Percentiles rank a stretch among this genome's conserved stretches.
These are phyloP conservation scores for Calliphora vicina DNA, from an alignment of 1,140 invertebrate species.

Conservation along the genomic window DNA sequence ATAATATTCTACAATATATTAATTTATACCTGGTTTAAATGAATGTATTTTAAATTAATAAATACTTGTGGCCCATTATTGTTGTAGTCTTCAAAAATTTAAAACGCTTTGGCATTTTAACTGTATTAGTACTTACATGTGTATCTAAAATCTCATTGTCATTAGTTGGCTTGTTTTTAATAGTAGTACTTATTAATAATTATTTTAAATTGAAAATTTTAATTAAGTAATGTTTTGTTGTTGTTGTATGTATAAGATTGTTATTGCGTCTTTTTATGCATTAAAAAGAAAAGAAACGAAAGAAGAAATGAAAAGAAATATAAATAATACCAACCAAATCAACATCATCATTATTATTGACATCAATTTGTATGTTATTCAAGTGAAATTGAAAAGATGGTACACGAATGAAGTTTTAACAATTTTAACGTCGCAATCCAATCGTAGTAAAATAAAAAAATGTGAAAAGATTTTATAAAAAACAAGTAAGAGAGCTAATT, in stretches of 20 bases:
- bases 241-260: not conserved
- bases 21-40: no score
- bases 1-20: no score
- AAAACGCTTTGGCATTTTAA: no score
- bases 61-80: no score
- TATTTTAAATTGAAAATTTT: slow-evolving; percentile 21
- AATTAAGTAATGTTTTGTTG: slow-evolving; percentile 18
- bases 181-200: slow-evolving; percentile 9
- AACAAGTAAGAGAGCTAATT: no score
- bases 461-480: not conserved
- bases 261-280: not conserved
- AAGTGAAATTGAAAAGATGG: not conserved
- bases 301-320: not conserved
- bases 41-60: no score
- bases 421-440: no score
- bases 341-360: not conserved
- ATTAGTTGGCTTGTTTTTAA: not conserved
- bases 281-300: not conserved
- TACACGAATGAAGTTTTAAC: not conserved
- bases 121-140: no score
- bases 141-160: not conserved
- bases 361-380: not conserved
- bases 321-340: not conserved
- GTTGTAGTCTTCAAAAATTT: no score
- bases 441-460: no score